Evolutionary conservation across 2,113 vertebrate genomes (phyloP).

Genomic region (Paradoxurus hermaphroditus): DNA sequence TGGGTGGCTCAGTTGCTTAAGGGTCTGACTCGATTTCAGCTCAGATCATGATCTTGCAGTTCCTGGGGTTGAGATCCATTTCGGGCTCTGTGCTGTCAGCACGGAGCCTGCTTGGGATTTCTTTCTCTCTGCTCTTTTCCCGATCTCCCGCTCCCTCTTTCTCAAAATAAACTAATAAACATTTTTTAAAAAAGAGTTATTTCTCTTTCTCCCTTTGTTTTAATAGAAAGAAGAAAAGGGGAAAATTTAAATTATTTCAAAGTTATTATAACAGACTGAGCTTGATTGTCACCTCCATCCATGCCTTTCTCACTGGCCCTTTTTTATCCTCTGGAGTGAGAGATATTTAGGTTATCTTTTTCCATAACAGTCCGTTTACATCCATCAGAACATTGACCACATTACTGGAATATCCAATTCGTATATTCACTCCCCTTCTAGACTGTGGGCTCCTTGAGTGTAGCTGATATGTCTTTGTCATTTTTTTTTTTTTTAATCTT

Average conservation of each 20-base stretch:
- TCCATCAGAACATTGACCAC: neutral
- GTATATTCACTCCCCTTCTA: neutral
- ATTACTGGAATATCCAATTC: neutral
- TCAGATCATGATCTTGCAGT: too few species aligned
- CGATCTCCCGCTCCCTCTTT: too few species aligned
- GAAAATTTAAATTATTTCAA: neutral
- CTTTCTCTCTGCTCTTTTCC: too few species aligned
- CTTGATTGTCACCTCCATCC: too few species aligned
- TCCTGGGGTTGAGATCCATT: too few species aligned
- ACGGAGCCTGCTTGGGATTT: too few species aligned
- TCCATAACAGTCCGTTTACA: neutral
- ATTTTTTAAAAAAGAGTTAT: neutral
- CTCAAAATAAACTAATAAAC: too few species aligned
- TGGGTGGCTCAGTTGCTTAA: too few species aligned
- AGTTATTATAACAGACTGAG: neutral
- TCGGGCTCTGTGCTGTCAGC: too few species aligned
- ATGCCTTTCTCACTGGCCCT: accelerated
- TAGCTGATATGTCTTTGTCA: neutral
- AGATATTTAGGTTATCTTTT: neutral
- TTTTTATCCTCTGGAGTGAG: neutral
- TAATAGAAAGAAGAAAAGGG: neutral
- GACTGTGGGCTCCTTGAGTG: neutral
- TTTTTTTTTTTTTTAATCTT: neutral
- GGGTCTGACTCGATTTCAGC: too few species aligned
- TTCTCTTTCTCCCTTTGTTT: neutral